These are phyloP conservation scores for Nesometra sesokonis DNA, from an alignment of 35 echinoderm and acorn worm genomes.

Conservation along the genomic window DNA sequence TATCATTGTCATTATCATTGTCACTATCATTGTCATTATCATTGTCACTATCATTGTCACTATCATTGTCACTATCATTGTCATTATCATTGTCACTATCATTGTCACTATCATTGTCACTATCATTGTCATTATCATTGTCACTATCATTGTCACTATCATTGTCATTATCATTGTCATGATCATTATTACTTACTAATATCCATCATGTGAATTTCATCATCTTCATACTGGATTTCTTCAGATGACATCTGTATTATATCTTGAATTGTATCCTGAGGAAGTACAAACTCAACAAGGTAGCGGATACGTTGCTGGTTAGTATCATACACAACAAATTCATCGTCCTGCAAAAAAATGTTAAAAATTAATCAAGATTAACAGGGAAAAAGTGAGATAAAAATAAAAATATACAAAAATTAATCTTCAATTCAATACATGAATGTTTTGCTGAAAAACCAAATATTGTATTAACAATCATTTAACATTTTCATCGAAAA, in stretches of 20 bases:
- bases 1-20: constrained; percentile 1
- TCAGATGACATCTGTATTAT: neutral
- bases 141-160: neutral
- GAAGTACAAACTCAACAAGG: constrained; percentile 58
- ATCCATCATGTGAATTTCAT: neutral
- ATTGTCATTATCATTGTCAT: constrained; percentile 1
- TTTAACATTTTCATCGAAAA: no score
- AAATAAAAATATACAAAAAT: no score
- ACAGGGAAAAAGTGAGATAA: no score
- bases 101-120: constrained; percentile 1
- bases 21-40: constrained; percentile 1
- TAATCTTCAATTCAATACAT: no score
- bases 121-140: constrained; percentile 1
- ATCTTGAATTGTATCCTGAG: constrained; percentile 27
- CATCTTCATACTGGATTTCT: neutral
- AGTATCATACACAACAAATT: constrained; percentile 68
- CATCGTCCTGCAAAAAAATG: constrained; percentile 51
- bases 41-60: constrained; percentile 1
- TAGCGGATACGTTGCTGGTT: constrained; percentile 74
- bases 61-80: constrained; percentile 1
- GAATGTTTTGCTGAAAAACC: no score
- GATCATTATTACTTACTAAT: neutral
- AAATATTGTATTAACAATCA: no score
- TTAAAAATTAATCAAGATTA: no score
- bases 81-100: constrained; percentile 1